These are phyloP conservation scores for Palythoa caribaeorum DNA, from an alignment of 92 coral and sea anemone species.

Conservation along the genomic window DNA sequence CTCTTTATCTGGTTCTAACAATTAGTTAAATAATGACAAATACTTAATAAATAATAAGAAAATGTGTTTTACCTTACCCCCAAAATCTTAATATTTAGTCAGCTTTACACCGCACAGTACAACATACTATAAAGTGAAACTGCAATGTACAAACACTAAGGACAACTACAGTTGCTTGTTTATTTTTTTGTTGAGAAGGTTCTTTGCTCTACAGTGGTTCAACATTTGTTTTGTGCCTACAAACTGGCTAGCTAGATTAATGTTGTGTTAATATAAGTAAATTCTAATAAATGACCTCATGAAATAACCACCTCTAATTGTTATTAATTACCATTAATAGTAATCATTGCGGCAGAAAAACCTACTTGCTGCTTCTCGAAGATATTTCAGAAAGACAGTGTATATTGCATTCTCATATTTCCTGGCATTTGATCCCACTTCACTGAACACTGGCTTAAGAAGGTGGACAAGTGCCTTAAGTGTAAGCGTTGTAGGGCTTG, in stretches of 20 bases:
- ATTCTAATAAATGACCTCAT: background rate
- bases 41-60: background rate
- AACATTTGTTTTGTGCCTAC: conserved; percentile 3
- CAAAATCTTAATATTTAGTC: background rate
- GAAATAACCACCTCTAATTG: background rate
- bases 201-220: background rate
- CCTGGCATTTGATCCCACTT: conserved; percentile 27
- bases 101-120: background rate
- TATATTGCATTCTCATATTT: background rate
- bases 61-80: background rate
- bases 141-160: background rate
- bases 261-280: conserved; percentile 1
- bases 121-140: background rate
- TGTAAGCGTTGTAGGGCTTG: conserved; percentile 8
- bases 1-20: background rate
- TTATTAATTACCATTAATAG: background rate
- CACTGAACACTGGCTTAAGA: conserved; percentile 19
- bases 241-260: background rate
- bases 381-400: background rate
- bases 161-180: conserved; percentile 4
- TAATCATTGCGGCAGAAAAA: conserved; percentile 3
- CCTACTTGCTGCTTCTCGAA: conserved; percentile 12
- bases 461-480: background rate
- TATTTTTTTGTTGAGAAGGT: background rate
- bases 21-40: background rate